These are phyloP conservation scores for Hybos culiciformis DNA, from an alignment of 2,888 invertebrate genomes.

Conservation along the genomic window DNA sequence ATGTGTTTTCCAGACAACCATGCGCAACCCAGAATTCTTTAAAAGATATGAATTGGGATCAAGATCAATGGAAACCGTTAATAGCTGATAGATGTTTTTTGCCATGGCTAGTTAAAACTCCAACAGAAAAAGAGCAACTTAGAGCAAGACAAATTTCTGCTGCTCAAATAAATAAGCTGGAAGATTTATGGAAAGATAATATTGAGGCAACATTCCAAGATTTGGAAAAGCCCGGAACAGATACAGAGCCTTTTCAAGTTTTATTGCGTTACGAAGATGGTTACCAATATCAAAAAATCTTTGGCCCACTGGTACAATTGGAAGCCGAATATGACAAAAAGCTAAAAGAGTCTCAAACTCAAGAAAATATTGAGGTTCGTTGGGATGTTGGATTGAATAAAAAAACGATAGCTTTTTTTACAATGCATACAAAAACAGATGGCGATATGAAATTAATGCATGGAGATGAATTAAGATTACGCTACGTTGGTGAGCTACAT, in stretches of 20 bases:
- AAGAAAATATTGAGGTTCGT: constrained; percentile 93
- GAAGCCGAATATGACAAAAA: constrained; percentile 98
- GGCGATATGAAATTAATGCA: constrained; percentile 99
- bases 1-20: constrained; percentile 50
- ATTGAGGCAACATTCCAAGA: constrained; percentile 97
- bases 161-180: constrained; percentile 92
- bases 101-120: constrained; percentile 96
- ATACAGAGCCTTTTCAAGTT: constrained; percentile 88
- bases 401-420: constrained; percentile 95
- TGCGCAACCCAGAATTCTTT: constrained; percentile 94
- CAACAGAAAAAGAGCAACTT: constrained; percentile 90
- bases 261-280: constrained; percentile 85
- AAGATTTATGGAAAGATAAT: constrained; percentile 98
- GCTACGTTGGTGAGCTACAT: constrained; percentile 84
- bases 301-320: constrained; percentile 89
- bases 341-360: constrained; percentile 94
- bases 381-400: constrained; percentile 99
- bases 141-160: constrained; percentile 94
- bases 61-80: constrained; percentile 95
- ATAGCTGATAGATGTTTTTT: constrained; percentile 93
- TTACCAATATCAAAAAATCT: constrained; percentile 97
- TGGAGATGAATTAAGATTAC: constrained; percentile 88
- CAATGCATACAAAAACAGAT: constrained; percentile 91
- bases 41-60: constrained; percentile 99
- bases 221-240: constrained; percentile 93